These are phyloP conservation scores for Andrena trimmerana DNA, from an alignment of 2,888 invertebrate genomes.

Conservation along the genomic window DNA sequence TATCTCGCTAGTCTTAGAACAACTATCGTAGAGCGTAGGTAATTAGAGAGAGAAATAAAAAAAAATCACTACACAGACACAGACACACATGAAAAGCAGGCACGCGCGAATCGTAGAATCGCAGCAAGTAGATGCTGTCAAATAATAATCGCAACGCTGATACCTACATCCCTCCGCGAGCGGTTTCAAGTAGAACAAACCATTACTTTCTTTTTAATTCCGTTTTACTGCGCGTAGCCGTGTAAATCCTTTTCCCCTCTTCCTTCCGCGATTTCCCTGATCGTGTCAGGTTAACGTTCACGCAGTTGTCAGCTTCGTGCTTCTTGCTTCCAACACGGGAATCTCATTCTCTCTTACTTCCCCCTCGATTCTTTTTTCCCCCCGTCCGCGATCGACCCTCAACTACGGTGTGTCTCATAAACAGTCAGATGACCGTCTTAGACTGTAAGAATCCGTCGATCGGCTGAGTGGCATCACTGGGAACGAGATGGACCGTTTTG, in stretches of 20 bases:
- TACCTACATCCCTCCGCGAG: slow-evolving; percentile 45
- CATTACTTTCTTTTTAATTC: slow-evolving; percentile 29
- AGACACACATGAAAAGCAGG: slow-evolving; percentile 31
- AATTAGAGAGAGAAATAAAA: not conserved
- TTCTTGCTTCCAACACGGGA: slow-evolving; percentile 70
- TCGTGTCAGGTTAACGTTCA: slow-evolving; percentile 68
- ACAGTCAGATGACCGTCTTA: not conserved
- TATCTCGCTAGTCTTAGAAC: slow-evolving; percentile 40
- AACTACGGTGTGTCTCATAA: not conserved
- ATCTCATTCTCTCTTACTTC: slow-evolving; percentile 52
- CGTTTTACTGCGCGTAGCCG: slow-evolving; percentile 56
- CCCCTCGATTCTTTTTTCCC: slow-evolving; percentile 36
- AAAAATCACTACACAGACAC: not conserved
- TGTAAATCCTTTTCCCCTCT: slow-evolving; percentile 4
- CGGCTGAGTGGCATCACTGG: not conserved
- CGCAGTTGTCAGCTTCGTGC: slow-evolving; percentile 72
- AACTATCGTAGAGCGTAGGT: slow-evolving; percentile 36
- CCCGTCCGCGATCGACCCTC: slow-evolving; percentile 42
- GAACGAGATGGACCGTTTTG: not conserved
- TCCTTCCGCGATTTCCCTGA: slow-evolving; percentile 7
- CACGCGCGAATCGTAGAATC: slow-evolving; percentile 65
- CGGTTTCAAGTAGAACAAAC: slow-evolving; percentile 54
- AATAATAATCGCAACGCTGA: slow-evolving; percentile 57
- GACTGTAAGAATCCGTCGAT: not conserved
- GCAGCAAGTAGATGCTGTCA: slow-evolving; percentile 57